phyloP scores from a whole-genome alignment of 2,113 vertebrate species.

The Lepidothrix coronata region DNA sequence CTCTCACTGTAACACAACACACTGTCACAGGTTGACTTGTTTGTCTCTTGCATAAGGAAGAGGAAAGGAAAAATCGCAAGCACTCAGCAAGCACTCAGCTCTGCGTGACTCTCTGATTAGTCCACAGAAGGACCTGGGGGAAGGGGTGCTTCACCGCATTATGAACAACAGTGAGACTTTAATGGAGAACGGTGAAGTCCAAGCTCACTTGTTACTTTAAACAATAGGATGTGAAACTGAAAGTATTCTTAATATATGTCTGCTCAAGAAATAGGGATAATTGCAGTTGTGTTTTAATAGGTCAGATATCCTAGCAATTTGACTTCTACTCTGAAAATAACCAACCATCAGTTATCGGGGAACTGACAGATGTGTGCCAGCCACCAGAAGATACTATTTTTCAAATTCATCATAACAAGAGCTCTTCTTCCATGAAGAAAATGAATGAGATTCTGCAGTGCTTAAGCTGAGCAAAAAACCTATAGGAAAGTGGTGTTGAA shows the following conservation, averaged over 20 bases:
- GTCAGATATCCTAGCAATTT: neutral
- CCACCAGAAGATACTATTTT: neutral
- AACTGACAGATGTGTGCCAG: neutral
- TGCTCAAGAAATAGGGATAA: neutral
- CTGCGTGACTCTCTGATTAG: neutral
- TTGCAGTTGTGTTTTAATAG: neutral
- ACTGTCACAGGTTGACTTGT: neutral
- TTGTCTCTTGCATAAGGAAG: neutral
- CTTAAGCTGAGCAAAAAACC: neutral
- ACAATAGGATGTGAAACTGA: neutral
- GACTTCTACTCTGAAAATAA: neutral
- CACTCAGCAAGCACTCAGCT: neutral
- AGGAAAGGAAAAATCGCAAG: neutral
- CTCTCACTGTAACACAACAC: neutral
- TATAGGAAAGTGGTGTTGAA: neutral
- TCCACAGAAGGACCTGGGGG: neutral
- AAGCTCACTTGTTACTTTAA: constrained; percentile 33
- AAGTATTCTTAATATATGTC: neutral
- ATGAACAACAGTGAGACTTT: constrained; percentile 12
- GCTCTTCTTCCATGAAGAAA: neutral
- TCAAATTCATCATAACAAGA: neutral
- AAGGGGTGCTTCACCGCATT: neutral
- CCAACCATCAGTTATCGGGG: neutral
- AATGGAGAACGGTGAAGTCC: neutral
- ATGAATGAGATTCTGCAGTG: neutral